Evolutionary conservation across 2,797 vertebrate species (phyloP), one percentile per base, ranked within the genome.

Genomic region (Pelobates cultripes): DNA sequence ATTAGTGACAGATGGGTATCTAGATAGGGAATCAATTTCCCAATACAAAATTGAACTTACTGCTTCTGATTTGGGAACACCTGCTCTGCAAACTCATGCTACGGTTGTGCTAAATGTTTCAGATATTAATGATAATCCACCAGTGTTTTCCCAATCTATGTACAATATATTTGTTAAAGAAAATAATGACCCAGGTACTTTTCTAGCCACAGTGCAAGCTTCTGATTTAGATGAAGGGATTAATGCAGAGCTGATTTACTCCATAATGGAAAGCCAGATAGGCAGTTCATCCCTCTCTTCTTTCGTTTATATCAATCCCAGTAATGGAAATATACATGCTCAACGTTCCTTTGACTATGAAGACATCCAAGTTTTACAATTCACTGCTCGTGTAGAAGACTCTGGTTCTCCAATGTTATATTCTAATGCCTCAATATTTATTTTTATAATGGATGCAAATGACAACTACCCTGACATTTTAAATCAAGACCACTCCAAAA

Each of bases 41-140:
- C 94, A 95, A 83, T 99, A 98, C 6, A 84, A 84, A 63, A 93
- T 99, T 53, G 87, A 94, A 77, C 92, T 99, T 81, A 94, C 86
- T 0, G 97, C 96, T 47, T 93, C 88, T 3, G 97, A 99, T 72
- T 92, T 91, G 0, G 97, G 97, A 4, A 94, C 92, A 5, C 97
- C 97, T 13, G 88, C 95, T 0, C 91, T 97, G 71, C 95, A 93
- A 28, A 93, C 95, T 1, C 93, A 89, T 1, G 93, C 93, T 70
- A 95, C 88, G 0, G 91, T 99, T 87, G 90, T 92, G 40, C 94
- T 99, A 73, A 95, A 94, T 84, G 92, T 99, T 66, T 97, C 96
- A 53, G 98, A 99, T 69, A 95, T 98, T 13, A 99, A 99, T 82
- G 98, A 99, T 91, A 99, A 99, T 1, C 88, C 95, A 4, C 98